Percentiles rank a stretch among this genome's conserved stretches.
phyloP scores from a whole-genome alignment of 2,888 invertebrate genomes.

The Cetonia aurata region DNA sequence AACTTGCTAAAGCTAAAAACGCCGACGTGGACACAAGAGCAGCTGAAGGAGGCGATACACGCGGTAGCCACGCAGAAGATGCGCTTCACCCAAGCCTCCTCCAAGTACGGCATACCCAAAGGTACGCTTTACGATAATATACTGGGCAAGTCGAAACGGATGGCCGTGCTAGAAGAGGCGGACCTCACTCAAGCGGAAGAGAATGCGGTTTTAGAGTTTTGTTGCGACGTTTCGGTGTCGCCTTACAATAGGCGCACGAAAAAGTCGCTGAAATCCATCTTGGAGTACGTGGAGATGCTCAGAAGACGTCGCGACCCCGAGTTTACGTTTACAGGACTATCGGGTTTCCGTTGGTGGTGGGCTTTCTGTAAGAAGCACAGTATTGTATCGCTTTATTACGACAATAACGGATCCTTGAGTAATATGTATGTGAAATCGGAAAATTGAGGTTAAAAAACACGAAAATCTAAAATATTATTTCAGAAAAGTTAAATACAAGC shows the following conservation, averaged over 20 bases:
- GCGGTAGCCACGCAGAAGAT: conserved; percentile 81
- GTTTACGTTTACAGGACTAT: conserved; percentile 78
- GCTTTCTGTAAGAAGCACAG: conserved; percentile 85
- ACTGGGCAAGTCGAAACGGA: conserved; percentile 81
- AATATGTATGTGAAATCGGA: conserved; percentile 30
- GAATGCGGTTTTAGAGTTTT: conserved; percentile 76
- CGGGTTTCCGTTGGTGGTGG: conserved; percentile 86
- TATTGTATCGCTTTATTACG: conserved; percentile 76
- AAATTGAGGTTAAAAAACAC: background rate
- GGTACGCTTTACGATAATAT: conserved; percentile 85
- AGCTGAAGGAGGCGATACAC: conserved; percentile 81
- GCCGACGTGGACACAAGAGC: conserved; percentile 80
- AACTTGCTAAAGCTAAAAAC: conserved; percentile 79
- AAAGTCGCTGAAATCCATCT: conserved; percentile 74
- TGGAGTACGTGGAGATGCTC: conserved; percentile 77
- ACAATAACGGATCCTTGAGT: conserved; percentile 56
- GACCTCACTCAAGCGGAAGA: conserved; percentile 74
- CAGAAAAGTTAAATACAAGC: no score
- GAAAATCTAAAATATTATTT: no score
- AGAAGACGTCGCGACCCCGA: conserved; percentile 72
- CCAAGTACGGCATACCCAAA: conserved; percentile 80
- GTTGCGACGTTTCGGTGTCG: conserved; percentile 79
- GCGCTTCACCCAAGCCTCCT: conserved; percentile 83
- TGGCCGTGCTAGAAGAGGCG: conserved; percentile 80
- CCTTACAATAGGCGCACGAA: conserved; percentile 80